Conservation (phyloP, 2,113 vertebrate species). For the Setophaga petechia region DNA sequence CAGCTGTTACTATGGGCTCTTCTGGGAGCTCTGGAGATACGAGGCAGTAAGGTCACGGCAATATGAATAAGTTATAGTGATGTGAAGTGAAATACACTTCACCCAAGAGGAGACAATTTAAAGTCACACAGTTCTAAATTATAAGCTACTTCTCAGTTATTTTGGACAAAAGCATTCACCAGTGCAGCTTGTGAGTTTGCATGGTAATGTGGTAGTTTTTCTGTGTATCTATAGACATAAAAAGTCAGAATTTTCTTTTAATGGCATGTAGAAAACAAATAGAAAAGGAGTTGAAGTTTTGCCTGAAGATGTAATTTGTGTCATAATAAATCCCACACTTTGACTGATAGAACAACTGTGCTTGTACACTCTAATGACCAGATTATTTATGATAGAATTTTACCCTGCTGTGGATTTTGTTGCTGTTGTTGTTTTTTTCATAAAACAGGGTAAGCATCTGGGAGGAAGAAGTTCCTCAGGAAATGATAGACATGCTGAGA, state of each 20-base stretch:
- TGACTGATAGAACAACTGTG: not conserved
- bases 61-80: not conserved
- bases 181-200: not conserved
- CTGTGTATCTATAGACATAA: not conserved
- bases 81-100: not conserved
- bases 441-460: not conserved
- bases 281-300: not conserved
- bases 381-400: not conserved
- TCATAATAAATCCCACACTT: not conserved
- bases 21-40: not conserved
- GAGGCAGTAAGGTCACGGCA: not conserved
- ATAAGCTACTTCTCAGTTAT: not conserved
- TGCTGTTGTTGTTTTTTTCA: not conserved
- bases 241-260: conserved; percentile 11
- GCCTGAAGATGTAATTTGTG: not conserved
- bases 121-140: not conserved
- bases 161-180: not conserved
- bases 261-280: not conserved
- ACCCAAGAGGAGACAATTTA: not conserved
- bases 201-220: not conserved
- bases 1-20: not conserved
- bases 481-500: not conserved
- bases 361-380: not conserved
- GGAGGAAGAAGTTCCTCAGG: not conserved
- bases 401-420: not conserved